Conservation (phyloP, 2,797 vertebrate species). For the Rousettus madagascariensis region DNA sequence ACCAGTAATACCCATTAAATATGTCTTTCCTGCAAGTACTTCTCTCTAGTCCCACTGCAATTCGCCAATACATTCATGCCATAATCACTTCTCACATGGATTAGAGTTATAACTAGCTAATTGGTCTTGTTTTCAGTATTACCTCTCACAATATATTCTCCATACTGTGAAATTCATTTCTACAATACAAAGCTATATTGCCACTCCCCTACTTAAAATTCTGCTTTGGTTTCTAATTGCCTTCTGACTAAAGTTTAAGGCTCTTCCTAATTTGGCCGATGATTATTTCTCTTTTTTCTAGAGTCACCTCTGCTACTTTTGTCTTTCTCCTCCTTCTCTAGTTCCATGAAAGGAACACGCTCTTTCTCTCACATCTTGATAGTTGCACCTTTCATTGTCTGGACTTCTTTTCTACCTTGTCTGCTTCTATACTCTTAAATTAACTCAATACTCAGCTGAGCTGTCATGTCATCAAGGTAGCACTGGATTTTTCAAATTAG, state of each 20-base stretch:
- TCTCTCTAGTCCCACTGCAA: not conserved
- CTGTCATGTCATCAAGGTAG: slow-evolving; percentile 15
- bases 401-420: not conserved
- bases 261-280: not conserved
- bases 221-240: not conserved
- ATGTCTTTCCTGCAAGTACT: not conserved
- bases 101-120: not conserved
- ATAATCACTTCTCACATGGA: not conserved
- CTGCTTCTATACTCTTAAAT: not conserved
- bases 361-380: not conserved
- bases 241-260: not conserved
- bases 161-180: not conserved
- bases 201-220: slow-evolving; percentile 8
- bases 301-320: not conserved
- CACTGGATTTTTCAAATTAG: slow-evolving; percentile 9
- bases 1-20: not conserved
- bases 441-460: not conserved
- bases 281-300: slow-evolving; percentile 2
- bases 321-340: not conserved
- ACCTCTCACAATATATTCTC: not conserved
- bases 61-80: not conserved
- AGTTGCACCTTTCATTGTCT: not conserved
- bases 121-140: not conserved
- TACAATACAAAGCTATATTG: not conserved
- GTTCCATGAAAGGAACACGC: not conserved